A percentile compares a stretch with the other conserved stretches of the same genome.
Evolutionary conservation across 2,888 invertebrate species (phyloP).

Genomic region (Dynastes hyllus): DNA sequence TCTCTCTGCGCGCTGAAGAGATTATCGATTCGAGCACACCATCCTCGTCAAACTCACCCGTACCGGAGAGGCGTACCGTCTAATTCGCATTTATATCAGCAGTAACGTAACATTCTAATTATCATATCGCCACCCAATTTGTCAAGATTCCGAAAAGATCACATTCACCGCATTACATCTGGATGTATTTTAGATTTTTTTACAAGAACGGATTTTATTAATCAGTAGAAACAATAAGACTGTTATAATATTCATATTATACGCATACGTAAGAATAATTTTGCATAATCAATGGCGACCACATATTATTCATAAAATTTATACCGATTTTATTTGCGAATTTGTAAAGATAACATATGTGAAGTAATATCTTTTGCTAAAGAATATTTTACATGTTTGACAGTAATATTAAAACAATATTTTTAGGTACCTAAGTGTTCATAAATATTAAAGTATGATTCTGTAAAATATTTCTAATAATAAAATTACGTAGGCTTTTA

Average conservation of each 20-base stretch:
- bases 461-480: not conserved
- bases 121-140: not conserved
- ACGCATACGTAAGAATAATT: slow-evolving; percentile 1
- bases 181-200: slow-evolving; percentile 12
- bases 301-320: too few species aligned
- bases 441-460: not conserved
- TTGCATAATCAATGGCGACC: not conserved
- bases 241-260: not conserved
- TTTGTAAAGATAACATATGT: not conserved
- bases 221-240: slow-evolving; percentile 1
- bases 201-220: slow-evolving; percentile 8
- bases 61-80: slow-evolving; percentile 53
- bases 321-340: not conserved
- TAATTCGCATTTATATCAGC: slow-evolving; percentile 50
- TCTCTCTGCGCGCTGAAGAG: slow-evolving; percentile 77
- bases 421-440: slow-evolving; percentile 1
- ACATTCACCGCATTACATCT: not conserved
- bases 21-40: slow-evolving; percentile 57
- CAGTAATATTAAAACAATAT: not conserved
- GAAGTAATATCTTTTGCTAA: not conserved
- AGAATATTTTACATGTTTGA: slow-evolving; percentile 4
- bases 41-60: slow-evolving; percentile 57
- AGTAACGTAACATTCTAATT: slow-evolving; percentile 13
- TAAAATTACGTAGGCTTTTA: too few species aligned
- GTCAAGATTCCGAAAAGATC: not conserved